Base-by-base conservation (phyloP, 2,888 invertebrate species). In the Eupithecia abbreviata region DNA sequence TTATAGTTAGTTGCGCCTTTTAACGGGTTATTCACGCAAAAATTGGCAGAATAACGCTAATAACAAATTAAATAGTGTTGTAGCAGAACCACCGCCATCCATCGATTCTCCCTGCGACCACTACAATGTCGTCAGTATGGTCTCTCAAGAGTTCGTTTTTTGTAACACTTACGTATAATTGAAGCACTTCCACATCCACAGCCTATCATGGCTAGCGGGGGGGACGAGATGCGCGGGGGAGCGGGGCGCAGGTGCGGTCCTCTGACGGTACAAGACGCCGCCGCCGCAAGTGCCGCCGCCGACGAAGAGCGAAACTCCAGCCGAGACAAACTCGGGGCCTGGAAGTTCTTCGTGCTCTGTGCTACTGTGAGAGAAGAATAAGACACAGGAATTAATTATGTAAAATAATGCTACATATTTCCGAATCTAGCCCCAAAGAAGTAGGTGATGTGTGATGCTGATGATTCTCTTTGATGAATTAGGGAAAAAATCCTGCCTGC, bases 101-200 rank as follows among this genome's bases (percentile, higher is more conserved):
- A 58, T 18, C 18, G 18, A 45, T 45, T 18, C 18, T 18, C 55
- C 9, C 18, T 18, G 55, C 55, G 9, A 58, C 9, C n/a, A 0
- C 18, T n/a, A 18, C 55, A 55, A n/a, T n/a, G 55, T 55, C 55
- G 3, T 6, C 55, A 2, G 55, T 55, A 9, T 18, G 9, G 55
- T 58, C 2, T 18, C 2, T 3, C n/a, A 58, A 58, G 9, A 18
- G 18, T 18, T 18, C 18, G 55, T 58, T 62, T 18, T 30, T 42
- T 66, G 13, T 43, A 43, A 67, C 9, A 91, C 95, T 93, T 74
- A 96, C 96, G 96, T 96, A 83, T 96, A 96, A 86, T 96, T 96
- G 84, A 96, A 96, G 83, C 96, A 96, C 80, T 96, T 96, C 96
- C 96, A 96, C 90, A 96, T 95, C 96, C 96, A 96, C 0, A 96